Percentiles rank a stretch among this genome's conserved stretches.
Evolutionary conservation across 2,888 invertebrate species (phyloP).

Genomic region (Lobophora halterata): DNA sequence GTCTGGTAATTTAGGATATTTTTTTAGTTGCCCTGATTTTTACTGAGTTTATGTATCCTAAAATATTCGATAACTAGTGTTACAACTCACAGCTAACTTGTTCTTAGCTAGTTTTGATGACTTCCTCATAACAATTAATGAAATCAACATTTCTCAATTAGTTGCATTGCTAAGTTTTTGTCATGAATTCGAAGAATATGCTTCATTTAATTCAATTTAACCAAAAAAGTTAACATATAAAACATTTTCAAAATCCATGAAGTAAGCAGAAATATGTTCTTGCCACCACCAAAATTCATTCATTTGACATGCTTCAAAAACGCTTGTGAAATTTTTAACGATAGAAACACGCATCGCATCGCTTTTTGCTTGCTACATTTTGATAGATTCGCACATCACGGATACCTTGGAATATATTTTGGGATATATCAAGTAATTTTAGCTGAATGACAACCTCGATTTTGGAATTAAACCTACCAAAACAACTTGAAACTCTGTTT

Average conservation of each 20-base stretch:
- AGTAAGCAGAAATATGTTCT: constrained; percentile 44
- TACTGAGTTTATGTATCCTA: too few relatives aligned
- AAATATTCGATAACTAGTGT: too few relatives aligned
- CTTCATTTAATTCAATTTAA: constrained; percentile 1
- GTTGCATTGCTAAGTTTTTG: too few relatives aligned
- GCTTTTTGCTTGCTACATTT: constrained; percentile 56
- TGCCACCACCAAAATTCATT: constrained; percentile 44
- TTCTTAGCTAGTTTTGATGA: too few relatives aligned
- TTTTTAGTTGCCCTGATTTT: too few relatives aligned
- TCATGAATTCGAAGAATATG: too few relatives aligned
- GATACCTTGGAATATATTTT: constrained; percentile 16
- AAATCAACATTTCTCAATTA: too few relatives aligned
- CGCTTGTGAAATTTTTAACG: constrained; percentile 36
- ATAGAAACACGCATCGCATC: constrained; percentile 56
- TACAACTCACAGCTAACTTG: too few relatives aligned
- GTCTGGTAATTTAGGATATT: too few relatives aligned
- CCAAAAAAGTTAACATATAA: background rate
- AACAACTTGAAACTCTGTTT: too few relatives aligned
- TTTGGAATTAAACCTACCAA: constrained; percentile 1
- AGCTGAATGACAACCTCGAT: constrained; percentile 13
- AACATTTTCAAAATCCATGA: background rate
- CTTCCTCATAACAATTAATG: too few relatives aligned
- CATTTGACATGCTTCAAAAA: constrained; percentile 44
- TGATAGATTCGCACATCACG: constrained; percentile 26
- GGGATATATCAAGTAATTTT: constrained; percentile 12